Evolutionary conservation across 2,888 invertebrate genomes (phyloP), one percentile per base, ranked within the genome.

Genomic region (Tinea semifulvella): DNA sequence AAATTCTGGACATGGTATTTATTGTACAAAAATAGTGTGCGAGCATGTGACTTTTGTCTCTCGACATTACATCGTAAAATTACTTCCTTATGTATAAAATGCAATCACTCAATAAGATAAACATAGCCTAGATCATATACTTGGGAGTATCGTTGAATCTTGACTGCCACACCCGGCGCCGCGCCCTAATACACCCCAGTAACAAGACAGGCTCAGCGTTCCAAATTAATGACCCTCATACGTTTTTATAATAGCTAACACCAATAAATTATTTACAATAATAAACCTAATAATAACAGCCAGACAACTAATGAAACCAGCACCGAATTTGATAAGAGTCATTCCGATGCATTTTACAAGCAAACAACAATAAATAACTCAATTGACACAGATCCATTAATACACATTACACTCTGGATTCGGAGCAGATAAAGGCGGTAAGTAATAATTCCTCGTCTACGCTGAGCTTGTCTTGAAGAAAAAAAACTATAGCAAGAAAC

Each of bases 11-110:
- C 79, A 76, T 73, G 73, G 72, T 77, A 75, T 77, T 48, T 80
- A 80, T 80, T 80, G 75, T 80, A 80, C 75, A 80, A 80, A 80
- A 80, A 80, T 80, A 80, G 74, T 77, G 79, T 77, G 79, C 77
- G 76, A 75, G 76, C 72, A 72, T 70, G 73, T 70, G 71, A 72
- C 68, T 71, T 76, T 72, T 75, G 73, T 66, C 65, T 73, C 72
- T 68, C 68, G 69, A 74, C 72, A 65, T 40, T 69, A 73, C 74
- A 79, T 76, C 27, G 68, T 68, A 70, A 73, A 70, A 60, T 68
- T 72, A 28, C 18, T 40, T 22, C 20, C 14, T 43, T 66, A 68
- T 73, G 67, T 76, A 80, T 76, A 80, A 80, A 79, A 79, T 79
- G 79, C 79, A 77, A 70, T 71, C 77, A 76, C 73, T 71, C 77